A percentile compares a stretch with the other conserved stretches of the same genome.
Evolutionary conservation across 2,888 invertebrate species (phyloP).

Genomic region (Pyrochroa serraticornis): DNA sequence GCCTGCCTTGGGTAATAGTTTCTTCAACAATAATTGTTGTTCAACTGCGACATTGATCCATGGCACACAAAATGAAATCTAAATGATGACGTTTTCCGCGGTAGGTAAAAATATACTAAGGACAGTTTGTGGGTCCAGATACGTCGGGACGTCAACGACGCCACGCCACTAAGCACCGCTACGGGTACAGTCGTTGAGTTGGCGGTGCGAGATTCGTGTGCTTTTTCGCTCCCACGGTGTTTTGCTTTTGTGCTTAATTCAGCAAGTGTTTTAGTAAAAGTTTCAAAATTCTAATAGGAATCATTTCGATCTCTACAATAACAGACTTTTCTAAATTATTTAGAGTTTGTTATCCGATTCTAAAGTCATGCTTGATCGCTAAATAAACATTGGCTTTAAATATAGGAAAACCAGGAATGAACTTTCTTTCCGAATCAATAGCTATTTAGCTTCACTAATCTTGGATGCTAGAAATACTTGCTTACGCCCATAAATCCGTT

Average conservation of each 20-base stretch:
- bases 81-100: slow-evolving; percentile 21
- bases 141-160: slow-evolving; percentile 38
- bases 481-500: not conserved
- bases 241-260: slow-evolving; percentile 14
- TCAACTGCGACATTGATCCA: slow-evolving; percentile 12
- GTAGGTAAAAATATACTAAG: slow-evolving; percentile 49
- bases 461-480: not conserved
- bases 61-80: slow-evolving; percentile 6
- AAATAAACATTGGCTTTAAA: not conserved
- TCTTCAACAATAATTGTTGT: not conserved
- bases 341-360: not conserved
- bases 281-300: not conserved
- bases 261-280: slow-evolving; percentile 14
- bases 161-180: slow-evolving; percentile 32
- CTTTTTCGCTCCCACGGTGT: slow-evolving; percentile 30
- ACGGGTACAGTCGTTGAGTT: slow-evolving; percentile 47
- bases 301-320: too few species aligned
- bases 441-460: too few species aligned
- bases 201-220: slow-evolving; percentile 40
- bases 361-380: not conserved
- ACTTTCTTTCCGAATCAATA: not conserved
- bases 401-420: not conserved
- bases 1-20: slow-evolving; percentile 2
- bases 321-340: not conserved
- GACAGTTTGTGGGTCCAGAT: slow-evolving; percentile 29